phyloP scores from a whole-genome alignment of 2,888 invertebrate species.

The Autographa gamma region DNA sequence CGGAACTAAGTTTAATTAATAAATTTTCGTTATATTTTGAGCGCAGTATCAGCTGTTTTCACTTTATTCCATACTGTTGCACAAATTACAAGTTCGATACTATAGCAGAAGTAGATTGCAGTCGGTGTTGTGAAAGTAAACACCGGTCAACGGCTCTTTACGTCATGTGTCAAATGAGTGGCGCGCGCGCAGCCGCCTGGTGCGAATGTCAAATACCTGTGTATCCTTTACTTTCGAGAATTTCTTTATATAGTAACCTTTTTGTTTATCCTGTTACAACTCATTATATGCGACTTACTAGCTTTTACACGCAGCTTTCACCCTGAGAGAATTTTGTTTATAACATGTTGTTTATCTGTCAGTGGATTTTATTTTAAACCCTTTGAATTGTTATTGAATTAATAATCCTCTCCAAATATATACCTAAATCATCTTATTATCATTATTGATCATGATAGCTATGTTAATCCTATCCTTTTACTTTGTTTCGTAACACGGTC shows the following conservation, averaged over 20 bases:
- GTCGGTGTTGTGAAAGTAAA: conserved; percentile 70
- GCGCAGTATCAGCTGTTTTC: not conserved
- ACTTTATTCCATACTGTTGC: not conserved
- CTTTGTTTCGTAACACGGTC: not conserved
- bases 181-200: conserved; percentile 43
- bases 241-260: not conserved
- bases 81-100: conserved; percentile 24
- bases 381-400: too few relatives aligned
- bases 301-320: too few relatives aligned
- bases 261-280: too few relatives aligned
- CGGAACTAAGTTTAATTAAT: too few relatives aligned
- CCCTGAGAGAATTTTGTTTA: too few relatives aligned
- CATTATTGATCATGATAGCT: too few relatives aligned
- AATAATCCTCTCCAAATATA: too few relatives aligned
- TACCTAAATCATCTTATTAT: too few relatives aligned
- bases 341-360: too few relatives aligned
- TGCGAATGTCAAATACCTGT: conserved; percentile 28
- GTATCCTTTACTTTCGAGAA: conserved; percentile 29
- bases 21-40: not conserved
- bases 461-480: not conserved
- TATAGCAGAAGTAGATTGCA: conserved; percentile 38
- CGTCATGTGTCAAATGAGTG: conserved; percentile 59
- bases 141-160: conserved; percentile 72
- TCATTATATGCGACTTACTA: too few relatives aligned
- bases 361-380: too few relatives aligned